Evolutionary conservation across 2,888 invertebrate species (phyloP), one percentile per base, ranked within the genome.

Genomic region (Abrostola tripartita): DNA sequence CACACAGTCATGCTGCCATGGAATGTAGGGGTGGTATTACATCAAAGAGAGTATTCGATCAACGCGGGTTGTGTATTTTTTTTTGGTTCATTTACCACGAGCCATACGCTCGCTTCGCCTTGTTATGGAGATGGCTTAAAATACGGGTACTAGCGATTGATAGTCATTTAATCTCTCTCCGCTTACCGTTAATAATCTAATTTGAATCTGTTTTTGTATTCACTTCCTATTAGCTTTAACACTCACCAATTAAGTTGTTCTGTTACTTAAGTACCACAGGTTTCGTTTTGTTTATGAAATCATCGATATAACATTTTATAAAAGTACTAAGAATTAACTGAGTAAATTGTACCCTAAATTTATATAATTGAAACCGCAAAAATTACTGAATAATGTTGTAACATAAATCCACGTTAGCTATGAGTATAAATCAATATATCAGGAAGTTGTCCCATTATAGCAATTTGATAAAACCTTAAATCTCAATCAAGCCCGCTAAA

Each of bases 71-170:
- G 82, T 79, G 76, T 76, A 76, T 91, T 87, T 91, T 82, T 90
- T 80, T 90, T 90, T 90, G 91, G 89, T 91, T 92, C 92, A 90
- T 91, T 91, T 91, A 85, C 87, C 81, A 82, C 82, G 84, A 78
- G 82, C 87, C 88, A 86, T 89, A 88, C 86, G 90, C 82, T 84
- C 74, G 82, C 76, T 60, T 82, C 74, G 65, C 62, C 72, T 82
- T 80, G 75, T 76, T 76, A 65, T 78, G 63, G 52, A 60, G 56
- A 61, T 75, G 76, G 67, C 36, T 68, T 56, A 79, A 79, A 56
- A 38, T 47, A n/a, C 64, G 35, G 37, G 44, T 53, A 54, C 47
- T 35, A 65, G 80, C 77, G 75, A 14, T 53, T 70, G 24, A 24
- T 24, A 24, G 24, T 24, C 4, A 4, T 24, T 24, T 24, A 24